Evolutionary conservation across 1,140 invertebrate genomes (phyloP), one percentile per base, ranked within the genome.

Genomic region (Heterodera schachtii): DNA sequence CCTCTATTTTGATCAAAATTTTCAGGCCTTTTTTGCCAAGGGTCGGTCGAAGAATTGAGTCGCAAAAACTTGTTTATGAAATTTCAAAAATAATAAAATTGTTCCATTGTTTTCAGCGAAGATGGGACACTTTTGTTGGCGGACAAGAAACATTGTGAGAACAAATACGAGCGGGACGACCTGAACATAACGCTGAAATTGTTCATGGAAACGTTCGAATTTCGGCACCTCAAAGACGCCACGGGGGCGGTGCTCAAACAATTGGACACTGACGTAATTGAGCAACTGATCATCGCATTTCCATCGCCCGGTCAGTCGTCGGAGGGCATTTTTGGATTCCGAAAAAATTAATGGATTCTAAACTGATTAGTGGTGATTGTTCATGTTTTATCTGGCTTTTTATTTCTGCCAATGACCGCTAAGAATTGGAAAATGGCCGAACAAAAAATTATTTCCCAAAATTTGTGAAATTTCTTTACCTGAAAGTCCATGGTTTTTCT

Each of bases 131-230:
- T 88, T 74, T 78, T 90, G 7, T 81, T 88, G 19, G 84, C 87
- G 11, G 81, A 89, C 47, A 82, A 83, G 31, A 71, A 85, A 44
- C 80, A 87, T 67, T 79, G 80, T 46, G 85, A 89, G 69, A 79
- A 69, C 57, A 70, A 67, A 43, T 88, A 90, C 76, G 87, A 88
- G 49, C 47, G 87, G 64, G 87, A 87, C 60, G 88, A 90, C 81
- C 46, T 88, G n/a, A 88, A 88, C 66, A 90, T 90, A 57, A 90
- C 87, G 3, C 73, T 88, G 9, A 88, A 88, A 78, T 76, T 88
- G 13, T 86, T 88, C 78, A 75, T 89, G 43, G 73, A 79, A 13
- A 52, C 80, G 21, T 87, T 89, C 66, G 73, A 84, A 41, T 80
- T 86, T 70, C 57, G 70, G 31, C 83, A 87, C 64, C 46, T 87